Evolutionary conservation across 2,113 vertebrate genomes (phyloP).

Genomic region (Excalfactoria chinensis): DNA sequence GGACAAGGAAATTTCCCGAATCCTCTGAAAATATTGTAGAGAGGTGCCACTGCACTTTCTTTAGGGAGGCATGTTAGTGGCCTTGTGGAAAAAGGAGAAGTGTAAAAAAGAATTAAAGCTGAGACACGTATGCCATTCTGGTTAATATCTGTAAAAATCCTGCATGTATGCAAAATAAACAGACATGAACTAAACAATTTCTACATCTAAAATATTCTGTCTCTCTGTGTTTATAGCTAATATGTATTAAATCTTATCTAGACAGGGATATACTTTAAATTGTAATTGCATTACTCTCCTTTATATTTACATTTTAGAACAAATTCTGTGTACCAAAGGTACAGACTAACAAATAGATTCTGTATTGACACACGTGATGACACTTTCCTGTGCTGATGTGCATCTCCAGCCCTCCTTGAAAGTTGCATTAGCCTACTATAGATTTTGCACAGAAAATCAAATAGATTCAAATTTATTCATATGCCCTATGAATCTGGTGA

Average conservation of each 20-base stretch:
- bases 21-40: not conserved
- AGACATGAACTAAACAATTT: not conserved
- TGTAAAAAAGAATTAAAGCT: not conserved
- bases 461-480: constrained; percentile 67
- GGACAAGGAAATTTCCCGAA: not conserved
- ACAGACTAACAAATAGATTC: not conserved
- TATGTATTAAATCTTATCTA: not conserved
- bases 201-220: not conserved
- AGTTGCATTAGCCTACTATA: constrained; percentile 26
- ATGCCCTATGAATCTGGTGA: constrained; percentile 14
- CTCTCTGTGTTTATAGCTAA: not conserved
- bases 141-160: not conserved
- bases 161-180: not conserved
- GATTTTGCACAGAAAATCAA: constrained; percentile 55
- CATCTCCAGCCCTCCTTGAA: not conserved
- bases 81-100: not conserved
- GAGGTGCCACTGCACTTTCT: not conserved
- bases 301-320: not conserved
- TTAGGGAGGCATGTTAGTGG: not conserved
- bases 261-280: rapidly evolving
- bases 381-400: not conserved
- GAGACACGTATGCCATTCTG: not conserved
- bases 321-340: not conserved
- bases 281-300: not conserved
- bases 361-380: not conserved